Evolutionary conservation across 2,888 invertebrate genomes (phyloP).

Genomic region (Nomada fabriciana): DNA sequence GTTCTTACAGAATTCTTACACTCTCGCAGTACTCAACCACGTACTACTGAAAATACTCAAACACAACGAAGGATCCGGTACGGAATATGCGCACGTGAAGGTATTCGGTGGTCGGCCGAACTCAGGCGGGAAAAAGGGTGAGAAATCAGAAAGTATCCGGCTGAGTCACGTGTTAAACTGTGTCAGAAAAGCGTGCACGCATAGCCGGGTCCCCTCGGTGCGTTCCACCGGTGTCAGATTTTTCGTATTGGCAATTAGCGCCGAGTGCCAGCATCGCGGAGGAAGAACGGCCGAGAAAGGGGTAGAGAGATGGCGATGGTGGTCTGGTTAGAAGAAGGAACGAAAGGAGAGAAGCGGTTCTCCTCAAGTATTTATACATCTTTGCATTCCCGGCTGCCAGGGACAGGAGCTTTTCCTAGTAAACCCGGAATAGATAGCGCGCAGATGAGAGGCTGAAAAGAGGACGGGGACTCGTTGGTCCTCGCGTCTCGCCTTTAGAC

Average conservation of each 20-base stretch:
- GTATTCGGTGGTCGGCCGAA: no score
- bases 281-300: conserved; percentile 15
- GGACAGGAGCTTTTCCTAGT: conserved; percentile 77
- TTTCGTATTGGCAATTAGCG: conserved; percentile 73
- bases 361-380: conserved; percentile 70
- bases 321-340: conserved; percentile 10
- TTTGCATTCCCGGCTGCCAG: conserved; percentile 65
- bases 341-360: conserved; percentile 32
- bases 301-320: conserved; percentile 18
- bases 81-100: no score
- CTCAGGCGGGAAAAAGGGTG: no score
- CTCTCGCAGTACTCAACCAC: no score
- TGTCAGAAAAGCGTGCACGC: conserved; percentile 47
- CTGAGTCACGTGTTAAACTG: conserved; percentile 55
- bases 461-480: conserved; percentile 38
- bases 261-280: conserved; percentile 33
- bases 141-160: conserved; percentile 26
- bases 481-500: neutral
- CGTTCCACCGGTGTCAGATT: conserved; percentile 50
- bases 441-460: conserved; percentile 59
- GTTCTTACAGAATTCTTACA: no score
- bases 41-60: no score
- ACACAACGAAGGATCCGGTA: no score
- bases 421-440: conserved; percentile 79
- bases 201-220: conserved; percentile 19